phyloP scores from a whole-genome alignment of 35 echinoderm and acorn worm genomes.

The Apostichopus japonicus region DNA sequence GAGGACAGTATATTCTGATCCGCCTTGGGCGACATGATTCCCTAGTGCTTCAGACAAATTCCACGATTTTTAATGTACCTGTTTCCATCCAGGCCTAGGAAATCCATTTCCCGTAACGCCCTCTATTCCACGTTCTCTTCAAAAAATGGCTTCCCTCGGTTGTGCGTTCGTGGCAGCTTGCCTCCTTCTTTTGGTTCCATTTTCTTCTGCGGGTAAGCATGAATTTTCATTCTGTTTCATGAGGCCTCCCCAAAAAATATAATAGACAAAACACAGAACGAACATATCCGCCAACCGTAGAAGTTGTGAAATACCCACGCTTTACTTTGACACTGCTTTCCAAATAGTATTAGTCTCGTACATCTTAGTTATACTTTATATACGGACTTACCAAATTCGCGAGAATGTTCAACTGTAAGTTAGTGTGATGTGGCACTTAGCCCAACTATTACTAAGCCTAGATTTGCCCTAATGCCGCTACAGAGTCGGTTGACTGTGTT shows the following conservation, averaged over 20 bases:
- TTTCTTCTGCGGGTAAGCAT: constrained; percentile 19
- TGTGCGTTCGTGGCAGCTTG: constrained; percentile 41
- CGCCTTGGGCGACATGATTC: too few species aligned
- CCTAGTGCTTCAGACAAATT: too few species aligned
- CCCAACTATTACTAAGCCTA: too few species aligned
- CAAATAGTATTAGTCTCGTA: too few species aligned
- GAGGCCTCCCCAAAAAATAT: not conserved
- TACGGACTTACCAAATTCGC: not conserved
- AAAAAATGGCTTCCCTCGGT: constrained; percentile 1
- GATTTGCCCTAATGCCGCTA: too few species aligned
- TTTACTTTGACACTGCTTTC: too few species aligned
- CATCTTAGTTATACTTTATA: not conserved
- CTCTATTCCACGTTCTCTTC: constrained; percentile 17
- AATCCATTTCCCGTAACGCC: constrained; percentile 6
- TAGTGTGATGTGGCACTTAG: too few species aligned
- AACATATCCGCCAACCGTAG: not conserved
- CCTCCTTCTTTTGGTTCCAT: constrained; percentile 21
- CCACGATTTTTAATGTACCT: too few species aligned
- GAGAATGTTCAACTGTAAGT: not conserved
- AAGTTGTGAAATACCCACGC: not conserved
- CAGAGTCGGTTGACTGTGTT: too few species aligned
- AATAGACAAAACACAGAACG: not conserved
- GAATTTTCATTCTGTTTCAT: not conserved
- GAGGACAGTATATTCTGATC: too few species aligned
- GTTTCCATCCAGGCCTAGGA: too few species aligned